Percentiles rank a stretch among this genome's conserved stretches.
Evolutionary conservation across 2,888 invertebrate species (phyloP).

Genomic region (Thereva nobilitata): DNA sequence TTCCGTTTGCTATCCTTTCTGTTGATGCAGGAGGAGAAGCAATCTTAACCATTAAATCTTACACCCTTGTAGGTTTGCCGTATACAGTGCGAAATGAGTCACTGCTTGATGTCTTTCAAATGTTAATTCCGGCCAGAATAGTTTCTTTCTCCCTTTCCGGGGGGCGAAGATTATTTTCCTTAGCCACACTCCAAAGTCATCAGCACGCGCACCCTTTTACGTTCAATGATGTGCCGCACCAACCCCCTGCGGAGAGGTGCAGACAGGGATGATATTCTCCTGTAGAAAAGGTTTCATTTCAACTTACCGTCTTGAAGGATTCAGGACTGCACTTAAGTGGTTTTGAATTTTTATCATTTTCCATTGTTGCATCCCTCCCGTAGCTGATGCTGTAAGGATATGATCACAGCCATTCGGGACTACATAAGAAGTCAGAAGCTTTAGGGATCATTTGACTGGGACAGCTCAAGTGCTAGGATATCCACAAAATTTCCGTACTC

Average conservation of each 20-base stretch:
- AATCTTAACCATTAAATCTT: too few relatives aligned
- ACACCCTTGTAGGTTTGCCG: too few relatives aligned
- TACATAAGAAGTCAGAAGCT: constrained; percentile 27
- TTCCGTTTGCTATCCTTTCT: too few relatives aligned
- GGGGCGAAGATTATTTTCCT: not conserved
- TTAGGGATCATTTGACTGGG: constrained; percentile 27
- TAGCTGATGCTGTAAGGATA: constrained; percentile 22
- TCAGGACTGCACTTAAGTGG: constrained; percentile 40
- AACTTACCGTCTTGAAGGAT: constrained; percentile 28
- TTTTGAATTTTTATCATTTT: constrained; percentile 41
- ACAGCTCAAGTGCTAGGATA: constrained; percentile 26
- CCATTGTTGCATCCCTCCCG: constrained; percentile 37
- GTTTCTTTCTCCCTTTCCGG: constrained; percentile 14
- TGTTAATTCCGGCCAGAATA: constrained; percentile 22
- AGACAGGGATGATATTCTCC: constrained; percentile 6
- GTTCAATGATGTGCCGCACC: constrained; percentile 1
- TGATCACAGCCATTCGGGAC: constrained; percentile 25
- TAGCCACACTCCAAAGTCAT: constrained; percentile 14
- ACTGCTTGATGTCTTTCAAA: constrained; percentile 6
- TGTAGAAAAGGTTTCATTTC: constrained; percentile 27
- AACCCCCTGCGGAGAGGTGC: constrained; percentile 13
- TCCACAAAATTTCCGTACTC: constrained; percentile 35
- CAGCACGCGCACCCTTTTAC: constrained; percentile 15
- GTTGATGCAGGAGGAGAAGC: too few relatives aligned
- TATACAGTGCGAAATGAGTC: constrained; percentile 7